phyloP scores from a whole-genome alignment of 2,113 vertebrate genomes.

The Gracilinanus agilis region DNA sequence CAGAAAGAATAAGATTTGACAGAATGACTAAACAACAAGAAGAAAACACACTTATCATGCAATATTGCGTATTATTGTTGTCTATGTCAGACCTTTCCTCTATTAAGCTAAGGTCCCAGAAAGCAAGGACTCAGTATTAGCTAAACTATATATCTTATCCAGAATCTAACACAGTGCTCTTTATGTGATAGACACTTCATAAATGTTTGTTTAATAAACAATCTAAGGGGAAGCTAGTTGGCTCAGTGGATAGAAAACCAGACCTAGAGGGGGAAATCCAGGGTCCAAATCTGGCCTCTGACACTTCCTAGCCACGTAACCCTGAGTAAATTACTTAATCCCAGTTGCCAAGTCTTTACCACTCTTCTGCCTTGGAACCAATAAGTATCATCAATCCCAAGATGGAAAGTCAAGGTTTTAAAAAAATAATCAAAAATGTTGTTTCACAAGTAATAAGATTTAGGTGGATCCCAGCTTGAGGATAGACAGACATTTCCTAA shows the following conservation, averaged over 20 bases:
- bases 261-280: too few species aligned
- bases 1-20: not conserved
- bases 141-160: not conserved
- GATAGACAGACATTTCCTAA: slow-evolving; percentile 43
- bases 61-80: not conserved
- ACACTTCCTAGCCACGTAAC: too few species aligned
- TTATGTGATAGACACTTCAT: slow-evolving; percentile 33
- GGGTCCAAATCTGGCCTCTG: too few species aligned
- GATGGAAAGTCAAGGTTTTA: slow-evolving; percentile 29
- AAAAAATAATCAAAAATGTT: slow-evolving; percentile 25
- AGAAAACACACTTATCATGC: not conserved
- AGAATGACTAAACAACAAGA: not conserved
- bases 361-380: too few species aligned
- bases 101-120: not conserved
- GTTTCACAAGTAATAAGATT: slow-evolving; percentile 33
- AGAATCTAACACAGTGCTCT: not conserved
- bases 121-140: not conserved
- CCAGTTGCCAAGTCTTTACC: too few species aligned
- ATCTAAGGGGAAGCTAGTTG: not conserved
- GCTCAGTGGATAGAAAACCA: too few species aligned
- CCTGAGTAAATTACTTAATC: too few species aligned
- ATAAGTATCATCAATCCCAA: too few species aligned
- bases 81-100: not conserved
- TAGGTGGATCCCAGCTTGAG: slow-evolving; percentile 22
- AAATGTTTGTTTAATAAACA: slow-evolving; percentile 32